Percentiles rank a stretch among this genome's conserved stretches.
phyloP scores from a whole-genome alignment of 2,888 invertebrate genomes.

The Meliscaeva auricollis region DNA sequence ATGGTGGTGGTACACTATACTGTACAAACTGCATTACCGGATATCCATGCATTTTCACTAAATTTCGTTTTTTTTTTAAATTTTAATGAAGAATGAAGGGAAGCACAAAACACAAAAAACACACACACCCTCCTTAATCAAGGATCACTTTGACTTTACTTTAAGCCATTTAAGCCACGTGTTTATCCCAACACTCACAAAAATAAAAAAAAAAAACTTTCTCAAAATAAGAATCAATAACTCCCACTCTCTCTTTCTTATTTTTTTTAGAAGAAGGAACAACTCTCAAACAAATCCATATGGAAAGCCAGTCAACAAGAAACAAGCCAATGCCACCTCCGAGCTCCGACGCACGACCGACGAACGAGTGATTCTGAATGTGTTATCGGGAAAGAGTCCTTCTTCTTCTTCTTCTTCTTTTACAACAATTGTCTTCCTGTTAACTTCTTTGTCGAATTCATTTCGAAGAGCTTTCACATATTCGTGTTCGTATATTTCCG shows the following conservation, averaged over 20 bases:
- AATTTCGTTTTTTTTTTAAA: constrained; percentile 49
- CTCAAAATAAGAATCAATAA: constrained; percentile 54
- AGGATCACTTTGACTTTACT: constrained; percentile 47
- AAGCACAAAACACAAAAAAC: constrained; percentile 5
- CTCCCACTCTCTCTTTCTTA: constrained; percentile 21
- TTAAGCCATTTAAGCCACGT: constrained; percentile 66
- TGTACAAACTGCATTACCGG: constrained; percentile 88
- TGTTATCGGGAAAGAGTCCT: constrained; percentile 43
- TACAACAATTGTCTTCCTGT: constrained; percentile 27
- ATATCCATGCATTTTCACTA: constrained; percentile 86
- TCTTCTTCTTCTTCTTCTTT: neutral
- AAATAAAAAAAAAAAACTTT: too few relatives aligned
- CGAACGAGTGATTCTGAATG: neutral
- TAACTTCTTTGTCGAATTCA: constrained; percentile 21
- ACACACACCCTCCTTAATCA: constrained; percentile 38
- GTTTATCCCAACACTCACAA: constrained; percentile 48
- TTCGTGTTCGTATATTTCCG: neutral
- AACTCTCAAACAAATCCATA: constrained; percentile 57
- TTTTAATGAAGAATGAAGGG: constrained; percentile 7
- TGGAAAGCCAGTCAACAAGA: constrained; percentile 53
- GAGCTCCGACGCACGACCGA: neutral
- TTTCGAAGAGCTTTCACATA: constrained; percentile 55
- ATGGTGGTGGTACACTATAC: constrained; percentile 85
- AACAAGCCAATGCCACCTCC: constrained; percentile 20
- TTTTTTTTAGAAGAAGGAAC: constrained; percentile 15